Evolutionary conservation across 2,797 vertebrate species (phyloP).

Genomic region (Astyanax mexicanus): DNA sequence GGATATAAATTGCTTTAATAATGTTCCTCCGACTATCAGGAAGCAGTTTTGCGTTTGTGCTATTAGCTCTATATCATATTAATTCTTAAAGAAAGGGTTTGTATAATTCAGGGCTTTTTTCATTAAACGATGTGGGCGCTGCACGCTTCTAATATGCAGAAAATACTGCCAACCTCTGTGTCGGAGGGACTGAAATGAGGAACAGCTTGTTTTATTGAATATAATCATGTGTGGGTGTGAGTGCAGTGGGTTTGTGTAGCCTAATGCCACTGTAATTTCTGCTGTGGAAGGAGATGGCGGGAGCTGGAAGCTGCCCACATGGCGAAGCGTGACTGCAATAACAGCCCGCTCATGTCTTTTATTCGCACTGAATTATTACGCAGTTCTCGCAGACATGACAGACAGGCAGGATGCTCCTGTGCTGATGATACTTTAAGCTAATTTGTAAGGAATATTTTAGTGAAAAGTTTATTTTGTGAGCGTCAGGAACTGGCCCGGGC

Average conservation of each 20-base stretch:
- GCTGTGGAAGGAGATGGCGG: neutral
- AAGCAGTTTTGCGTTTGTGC: neutral
- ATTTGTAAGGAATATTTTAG: neutral
- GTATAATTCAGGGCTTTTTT: neutral
- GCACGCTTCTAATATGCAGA: neutral
- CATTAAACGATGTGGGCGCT: neutral
- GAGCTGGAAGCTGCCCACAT: neutral
- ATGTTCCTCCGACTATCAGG: neutral
- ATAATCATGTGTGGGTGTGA: constrained; percentile 6
- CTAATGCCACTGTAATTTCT: constrained; percentile 5
- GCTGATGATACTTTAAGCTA: neutral
- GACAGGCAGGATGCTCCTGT: neutral
- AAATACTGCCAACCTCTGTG: neutral
- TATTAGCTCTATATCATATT: neutral
- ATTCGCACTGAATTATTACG: neutral
- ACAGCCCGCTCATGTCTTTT: neutral
- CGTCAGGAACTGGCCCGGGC: neutral
- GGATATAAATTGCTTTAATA: neutral
- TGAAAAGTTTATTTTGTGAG: neutral
- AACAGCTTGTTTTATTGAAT: constrained; percentile 16
- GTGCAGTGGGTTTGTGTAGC: neutral
- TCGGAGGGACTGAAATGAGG: neutral
- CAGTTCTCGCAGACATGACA: neutral
- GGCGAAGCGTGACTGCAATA: neutral
- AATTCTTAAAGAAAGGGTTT: neutral